A percentile compares a stretch with the other conserved stretches of the same genome.
Evolutionary conservation across 2,113 vertebrate genomes (phyloP).

Genomic region (Corydoras sp.): DNA sequence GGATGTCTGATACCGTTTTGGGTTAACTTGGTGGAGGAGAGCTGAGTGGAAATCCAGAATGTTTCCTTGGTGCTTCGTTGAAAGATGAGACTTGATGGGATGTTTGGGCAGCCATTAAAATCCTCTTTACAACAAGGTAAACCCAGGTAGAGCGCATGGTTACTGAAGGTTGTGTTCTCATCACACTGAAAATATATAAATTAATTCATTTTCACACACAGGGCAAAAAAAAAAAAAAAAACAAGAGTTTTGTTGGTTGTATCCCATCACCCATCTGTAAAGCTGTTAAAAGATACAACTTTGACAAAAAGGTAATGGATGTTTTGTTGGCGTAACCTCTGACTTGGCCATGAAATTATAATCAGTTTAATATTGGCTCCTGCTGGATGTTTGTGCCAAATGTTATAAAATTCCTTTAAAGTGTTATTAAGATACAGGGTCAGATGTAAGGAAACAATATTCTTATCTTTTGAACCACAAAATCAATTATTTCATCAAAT

Average conservation of each 20-base stretch:
- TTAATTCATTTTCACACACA: neutral
- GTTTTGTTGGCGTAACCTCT: no score
- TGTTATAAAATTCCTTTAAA: no score
- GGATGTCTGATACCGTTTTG: constrained; percentile 81
- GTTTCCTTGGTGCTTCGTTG: constrained; percentile 94
- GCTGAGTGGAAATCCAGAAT: constrained; percentile 91
- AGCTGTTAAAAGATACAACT: no score
- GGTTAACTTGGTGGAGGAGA: constrained; percentile 95
- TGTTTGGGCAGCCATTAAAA: constrained; percentile 82
- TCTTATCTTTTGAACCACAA: no score
- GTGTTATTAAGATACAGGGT: no score
- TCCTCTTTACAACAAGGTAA: constrained; percentile 97
- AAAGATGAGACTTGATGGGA: constrained; percentile 91
- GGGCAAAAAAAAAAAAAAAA: neutral
- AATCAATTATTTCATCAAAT: no score
- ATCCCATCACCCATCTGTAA: no score
- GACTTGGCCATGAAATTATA: no score
- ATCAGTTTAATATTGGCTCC: no score
- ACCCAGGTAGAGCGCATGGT: constrained; percentile 91
- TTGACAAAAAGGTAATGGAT: no score
- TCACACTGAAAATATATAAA: constrained; percentile 73
- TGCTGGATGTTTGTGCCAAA: no score
- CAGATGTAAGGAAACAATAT: no score
- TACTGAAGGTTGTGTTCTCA: constrained; percentile 93
- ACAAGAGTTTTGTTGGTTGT: neutral